Evolutionary conservation across 2,888 invertebrate genomes (phyloP).

Genomic region (Synergus laeviventris): DNA sequence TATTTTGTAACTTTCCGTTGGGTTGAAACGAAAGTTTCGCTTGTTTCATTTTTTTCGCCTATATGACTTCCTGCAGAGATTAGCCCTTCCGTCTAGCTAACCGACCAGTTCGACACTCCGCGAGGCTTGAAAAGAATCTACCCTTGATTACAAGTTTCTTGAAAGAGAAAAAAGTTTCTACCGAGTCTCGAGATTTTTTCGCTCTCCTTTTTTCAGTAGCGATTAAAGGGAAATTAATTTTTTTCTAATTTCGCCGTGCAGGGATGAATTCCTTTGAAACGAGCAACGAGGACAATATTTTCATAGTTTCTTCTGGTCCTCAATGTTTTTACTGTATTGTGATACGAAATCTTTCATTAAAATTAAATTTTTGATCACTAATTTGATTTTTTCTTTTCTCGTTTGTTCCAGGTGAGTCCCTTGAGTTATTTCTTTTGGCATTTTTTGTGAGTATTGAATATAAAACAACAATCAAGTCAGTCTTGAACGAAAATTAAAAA

Average conservation of each 20-base stretch:
- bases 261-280: not conserved
- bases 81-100: conserved; percentile 33
- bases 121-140: conserved; percentile 8
- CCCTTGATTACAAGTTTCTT: conserved; percentile 18
- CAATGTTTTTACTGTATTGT: not conserved
- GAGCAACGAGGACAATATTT: not conserved
- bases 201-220: not conserved
- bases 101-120: conserved; percentile 8
- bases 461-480: not conserved
- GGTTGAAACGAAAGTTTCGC: conserved; percentile 33
- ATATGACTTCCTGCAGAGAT: conserved; percentile 28
- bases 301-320: not conserved
- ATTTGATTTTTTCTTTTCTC: not conserved
- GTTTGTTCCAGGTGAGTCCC: conserved; percentile 15
- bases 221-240: conserved; percentile 16
- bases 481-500: too few relatives aligned
- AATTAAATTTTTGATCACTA: not conserved
- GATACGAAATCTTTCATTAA: too few relatives aligned
- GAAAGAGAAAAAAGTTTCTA: not conserved
- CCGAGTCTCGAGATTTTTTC: not conserved
- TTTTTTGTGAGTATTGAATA: not conserved
- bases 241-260: not conserved
- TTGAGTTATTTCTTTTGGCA: not conserved
- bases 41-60: conserved; percentile 32
- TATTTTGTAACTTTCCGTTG: conserved; percentile 19